Base-by-base conservation (phyloP, 2,888 invertebrate genomes). In the Heteromyza rotundicornis region DNA sequence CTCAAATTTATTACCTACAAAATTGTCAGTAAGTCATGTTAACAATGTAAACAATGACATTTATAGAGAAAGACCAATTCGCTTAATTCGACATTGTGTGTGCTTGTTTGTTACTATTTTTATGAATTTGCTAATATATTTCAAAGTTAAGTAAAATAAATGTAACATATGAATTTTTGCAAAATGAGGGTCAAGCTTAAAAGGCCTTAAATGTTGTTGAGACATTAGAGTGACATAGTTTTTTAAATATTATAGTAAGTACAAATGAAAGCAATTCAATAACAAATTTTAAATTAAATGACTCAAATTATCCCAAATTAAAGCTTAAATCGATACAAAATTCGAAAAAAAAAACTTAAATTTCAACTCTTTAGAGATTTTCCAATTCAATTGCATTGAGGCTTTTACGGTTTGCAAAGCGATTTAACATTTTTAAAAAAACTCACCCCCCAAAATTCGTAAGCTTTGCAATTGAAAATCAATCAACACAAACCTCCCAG, bases 351-450 rank as follows among this genome's bases (percentile, higher is more conserved):
- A n/a, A n/a, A n/a, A n/a, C n/a, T n/a, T n/a, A n/a, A n/a, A n/a
- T n/a, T n/a, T n/a, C n/a, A n/a, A n/a, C n/a, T n/a, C n/a, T n/a
- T n/a, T n/a, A n/a, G n/a, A n/a, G n/a, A n/a, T n/a, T n/a, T n/a
- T n/a, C n/a, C n/a, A n/a, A n/a, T n/a, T n/a, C n/a, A n/a, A n/a
- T n/a, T n/a, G n/a, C n/a, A n/a, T n/a, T n/a, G n/a, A n/a, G n/a
- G n/a, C n/a, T 63, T 63, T 63, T 57, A 56, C 57, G 59, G 59
- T 60, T 59, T 63, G 36, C 62, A 50, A 32, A 59, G 19, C 60
- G 50, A 60, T 60, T 59, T 60, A 35, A n/a, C 54, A 55, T 17
- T 40, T 44, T 47, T 22, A 16, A 40, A 40, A 8, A 49, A 14
- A 2, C 35, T 17, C 10, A 22, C 19, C 12, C 27, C 27, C 47